These are phyloP conservation scores for Phyllostomus hastatus DNA, from an alignment of 2,113 vertebrate species.

Conservation along the genomic window DNA sequence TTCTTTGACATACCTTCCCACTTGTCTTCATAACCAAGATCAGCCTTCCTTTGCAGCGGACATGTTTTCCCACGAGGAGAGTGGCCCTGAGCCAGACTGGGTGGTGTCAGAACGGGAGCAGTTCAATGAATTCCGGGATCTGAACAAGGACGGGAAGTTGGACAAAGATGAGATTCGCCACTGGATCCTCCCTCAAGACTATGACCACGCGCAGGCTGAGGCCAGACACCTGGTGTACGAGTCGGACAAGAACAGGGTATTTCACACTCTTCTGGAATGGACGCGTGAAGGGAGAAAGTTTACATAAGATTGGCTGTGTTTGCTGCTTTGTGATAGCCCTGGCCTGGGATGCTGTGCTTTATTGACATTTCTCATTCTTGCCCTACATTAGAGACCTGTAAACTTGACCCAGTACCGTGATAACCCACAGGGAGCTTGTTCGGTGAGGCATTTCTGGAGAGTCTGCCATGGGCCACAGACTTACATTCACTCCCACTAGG, in stretches of 20 bases:
- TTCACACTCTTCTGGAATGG: not conserved
- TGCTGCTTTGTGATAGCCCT: not conserved
- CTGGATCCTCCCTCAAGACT: constrained; percentile 98
- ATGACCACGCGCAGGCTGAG: constrained; percentile 96
- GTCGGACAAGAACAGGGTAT: constrained; percentile 94
- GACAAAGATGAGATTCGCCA: constrained; percentile 95
- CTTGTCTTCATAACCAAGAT: not conserved
- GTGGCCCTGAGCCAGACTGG: constrained; percentile 95
- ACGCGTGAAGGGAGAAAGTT: not conserved
- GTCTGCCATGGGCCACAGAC: not conserved
- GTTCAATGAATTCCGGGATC: constrained; percentile 94
- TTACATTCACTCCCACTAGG: not conserved
- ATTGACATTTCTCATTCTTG: not conserved
- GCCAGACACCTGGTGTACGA: constrained; percentile 96
- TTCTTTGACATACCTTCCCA: not conserved
- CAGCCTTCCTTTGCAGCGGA: constrained; percentile 84
- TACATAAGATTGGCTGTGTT: not conserved
- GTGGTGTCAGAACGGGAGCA: constrained; percentile 94
- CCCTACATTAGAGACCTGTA: not conserved
- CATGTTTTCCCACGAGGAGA: constrained; percentile 97
- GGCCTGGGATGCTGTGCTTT: not conserved
- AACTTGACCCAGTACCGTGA: not conserved
- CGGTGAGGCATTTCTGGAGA: not conserved
- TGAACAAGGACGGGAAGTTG: constrained; percentile 98
- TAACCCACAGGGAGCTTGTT: not conserved